phyloP scores from a whole-genome alignment of 2,888 invertebrate genomes.

The Drosophila paracracens region DNA sequence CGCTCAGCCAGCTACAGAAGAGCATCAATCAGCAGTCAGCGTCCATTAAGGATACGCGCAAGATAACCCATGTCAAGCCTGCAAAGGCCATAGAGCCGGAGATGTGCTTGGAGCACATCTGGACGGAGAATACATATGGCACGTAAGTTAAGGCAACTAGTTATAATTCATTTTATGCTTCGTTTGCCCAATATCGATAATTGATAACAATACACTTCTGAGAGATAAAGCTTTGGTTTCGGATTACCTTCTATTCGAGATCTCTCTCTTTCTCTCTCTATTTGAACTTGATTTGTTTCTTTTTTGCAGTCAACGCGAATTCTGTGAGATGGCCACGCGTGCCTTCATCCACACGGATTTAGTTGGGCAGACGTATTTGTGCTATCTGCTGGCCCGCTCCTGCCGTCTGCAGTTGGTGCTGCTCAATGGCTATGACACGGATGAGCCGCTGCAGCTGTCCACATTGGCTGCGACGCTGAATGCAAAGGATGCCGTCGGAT shows the following conservation, averaged over 20 bases:
- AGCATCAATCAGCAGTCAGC: conserved; percentile 82
- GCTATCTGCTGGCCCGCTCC: conserved; percentile 88
- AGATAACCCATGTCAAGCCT: conserved; percentile 86
- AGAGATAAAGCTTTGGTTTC: too few relatives aligned
- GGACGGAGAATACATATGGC: conserved; percentile 90
- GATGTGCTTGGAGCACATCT: conserved; percentile 94
- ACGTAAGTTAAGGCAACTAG: conserved; percentile 78
- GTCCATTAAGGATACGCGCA: conserved; percentile 85
- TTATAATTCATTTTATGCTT: too few relatives aligned
- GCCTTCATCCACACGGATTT: conserved; percentile 94
- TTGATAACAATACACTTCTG: too few relatives aligned
- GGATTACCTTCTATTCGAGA: background rate
- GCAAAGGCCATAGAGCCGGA: conserved; percentile 92
- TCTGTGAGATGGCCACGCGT: conserved; percentile 88
- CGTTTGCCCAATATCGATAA: too few relatives aligned
- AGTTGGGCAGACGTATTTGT: conserved; percentile 93
- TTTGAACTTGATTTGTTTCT: background rate
- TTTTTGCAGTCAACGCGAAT: conserved; percentile 84
- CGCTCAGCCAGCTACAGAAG: conserved; percentile 82
- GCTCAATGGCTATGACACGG: conserved; percentile 87
- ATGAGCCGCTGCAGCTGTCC: conserved; percentile 90
- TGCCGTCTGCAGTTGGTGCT: conserved; percentile 86
- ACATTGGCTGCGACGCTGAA: conserved; percentile 90
- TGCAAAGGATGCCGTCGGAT: conserved; percentile 93
- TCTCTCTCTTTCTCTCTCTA: too few relatives aligned